Conservation (phyloP, 2,888 invertebrate genomes). For the Tipula helvola region DNA sequence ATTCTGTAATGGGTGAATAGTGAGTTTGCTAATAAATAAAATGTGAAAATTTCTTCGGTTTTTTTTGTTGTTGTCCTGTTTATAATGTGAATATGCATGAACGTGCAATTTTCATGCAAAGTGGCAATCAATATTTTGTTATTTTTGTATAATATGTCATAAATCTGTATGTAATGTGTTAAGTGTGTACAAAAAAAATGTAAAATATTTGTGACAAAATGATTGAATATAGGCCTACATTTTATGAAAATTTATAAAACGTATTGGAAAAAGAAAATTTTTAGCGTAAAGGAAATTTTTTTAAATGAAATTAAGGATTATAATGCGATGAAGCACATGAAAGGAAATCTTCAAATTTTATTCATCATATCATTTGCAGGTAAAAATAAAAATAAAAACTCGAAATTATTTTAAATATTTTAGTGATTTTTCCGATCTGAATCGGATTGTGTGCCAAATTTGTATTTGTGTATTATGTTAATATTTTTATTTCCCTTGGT, state of each 20-base stretch:
- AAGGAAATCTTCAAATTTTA: slow-evolving; percentile 5
- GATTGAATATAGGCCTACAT: background rate
- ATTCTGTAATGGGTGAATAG: background rate
- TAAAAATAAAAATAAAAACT: background rate
- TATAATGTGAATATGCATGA: background rate
- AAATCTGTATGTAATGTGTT: background rate
- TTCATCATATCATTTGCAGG: slow-evolving; percentile 7
- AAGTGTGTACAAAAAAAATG: background rate
- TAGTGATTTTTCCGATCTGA: background rate
- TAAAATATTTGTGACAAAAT: slow-evolving; percentile 5
- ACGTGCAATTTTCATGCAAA: background rate
- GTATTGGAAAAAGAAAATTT: background rate
- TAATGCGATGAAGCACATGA: slow-evolving; percentile 8
- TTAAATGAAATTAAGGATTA: background rate
- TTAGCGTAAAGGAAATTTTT: background rate
- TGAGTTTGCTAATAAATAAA: background rate
- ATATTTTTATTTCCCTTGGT: no score
- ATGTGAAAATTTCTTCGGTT: background rate
- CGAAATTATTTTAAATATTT: no score
- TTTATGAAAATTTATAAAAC: background rate
- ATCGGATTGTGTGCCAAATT: background rate
- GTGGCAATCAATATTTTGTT: background rate
- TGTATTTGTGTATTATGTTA: background rate
- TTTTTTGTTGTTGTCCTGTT: background rate
- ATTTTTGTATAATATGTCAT: background rate